Evolutionary conservation across 2,888 invertebrate species (phyloP).

Genomic region (Drosophila conformis): DNA sequence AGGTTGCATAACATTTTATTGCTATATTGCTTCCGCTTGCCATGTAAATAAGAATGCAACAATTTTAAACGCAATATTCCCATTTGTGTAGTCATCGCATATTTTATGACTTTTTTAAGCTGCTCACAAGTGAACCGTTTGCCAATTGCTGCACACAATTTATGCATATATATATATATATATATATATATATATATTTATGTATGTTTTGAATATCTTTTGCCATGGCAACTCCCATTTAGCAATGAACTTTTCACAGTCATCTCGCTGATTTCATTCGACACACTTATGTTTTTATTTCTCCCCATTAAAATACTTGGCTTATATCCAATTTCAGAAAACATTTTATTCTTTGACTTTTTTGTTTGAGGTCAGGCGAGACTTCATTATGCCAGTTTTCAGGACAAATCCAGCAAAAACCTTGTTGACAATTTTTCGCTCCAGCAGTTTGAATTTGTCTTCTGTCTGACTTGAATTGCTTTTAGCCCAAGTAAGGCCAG

Average conservation of each 20-base stretch:
- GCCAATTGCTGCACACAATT: conserved; percentile 34
- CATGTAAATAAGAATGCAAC: conserved; percentile 24
- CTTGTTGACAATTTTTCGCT: conserved; percentile 54
- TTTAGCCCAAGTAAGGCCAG: conserved; percentile 50
- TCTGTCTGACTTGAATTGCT: conserved; percentile 28
- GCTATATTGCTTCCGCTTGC: not conserved
- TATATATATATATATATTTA: not conserved
- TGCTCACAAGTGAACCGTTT: conserved; percentile 24
- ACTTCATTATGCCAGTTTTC: conserved; percentile 63
- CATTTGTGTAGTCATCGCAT: conserved; percentile 25
- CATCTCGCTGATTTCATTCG: conserved; percentile 67
- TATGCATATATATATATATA: conserved; percentile 26
- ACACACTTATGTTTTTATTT: conserved; percentile 37
- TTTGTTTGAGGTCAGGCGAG: conserved; percentile 10
- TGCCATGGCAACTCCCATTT: conserved; percentile 33
- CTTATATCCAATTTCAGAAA: conserved; percentile 55
- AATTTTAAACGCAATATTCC: conserved; percentile 26
- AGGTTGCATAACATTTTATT: not conserved
- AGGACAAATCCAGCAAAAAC: conserved; percentile 54
- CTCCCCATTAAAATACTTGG: conserved; percentile 64
- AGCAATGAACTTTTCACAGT: conserved; percentile 54
- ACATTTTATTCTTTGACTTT: conserved; percentile 25
- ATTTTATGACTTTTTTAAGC: conserved; percentile 31
- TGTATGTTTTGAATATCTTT: not conserved
- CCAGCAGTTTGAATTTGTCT: conserved; percentile 34